A percentile compares a stretch with the other conserved stretches of the same genome.
These are phyloP conservation scores for Eupelmus urozonus DNA, from an alignment of 2,888 invertebrate genomes.

Conservation along the genomic window DNA sequence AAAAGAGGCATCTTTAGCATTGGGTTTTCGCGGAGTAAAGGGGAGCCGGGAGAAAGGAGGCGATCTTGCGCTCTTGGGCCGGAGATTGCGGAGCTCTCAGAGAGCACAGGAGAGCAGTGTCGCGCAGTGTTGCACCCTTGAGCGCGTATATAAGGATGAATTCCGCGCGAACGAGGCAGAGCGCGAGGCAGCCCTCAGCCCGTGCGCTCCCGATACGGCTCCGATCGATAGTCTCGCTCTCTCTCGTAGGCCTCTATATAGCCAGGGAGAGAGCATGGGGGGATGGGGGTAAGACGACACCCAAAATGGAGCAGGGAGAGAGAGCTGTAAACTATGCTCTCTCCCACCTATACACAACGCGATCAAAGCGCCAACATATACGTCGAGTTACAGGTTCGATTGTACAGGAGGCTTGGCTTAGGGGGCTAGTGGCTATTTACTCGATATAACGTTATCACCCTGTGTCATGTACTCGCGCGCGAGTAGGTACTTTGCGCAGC, in stretches of 20 bases:
- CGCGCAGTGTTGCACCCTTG: no score
- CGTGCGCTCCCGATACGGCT: no score
- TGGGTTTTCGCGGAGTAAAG: no score
- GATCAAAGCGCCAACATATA: conserved; percentile 12
- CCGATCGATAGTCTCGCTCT: no score
- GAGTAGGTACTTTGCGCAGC: conserved; percentile 6
- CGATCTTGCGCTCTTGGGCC: no score
- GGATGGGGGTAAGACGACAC: conserved; percentile 23
- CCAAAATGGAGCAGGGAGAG: conserved; percentile 8
- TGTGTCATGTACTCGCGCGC: conserved; percentile 9
- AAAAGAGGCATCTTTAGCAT: no score
- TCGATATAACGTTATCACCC: conserved; percentile 43
- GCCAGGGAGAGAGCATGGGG: not conserved
- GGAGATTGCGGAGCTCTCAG: no score
- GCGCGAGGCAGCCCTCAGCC: not conserved
- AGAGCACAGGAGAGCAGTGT: no score
- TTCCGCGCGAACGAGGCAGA: not conserved
- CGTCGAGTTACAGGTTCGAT: conserved; percentile 8
- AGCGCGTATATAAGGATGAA: no score
- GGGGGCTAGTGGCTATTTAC: conserved; percentile 25
- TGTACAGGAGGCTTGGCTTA: not conserved
- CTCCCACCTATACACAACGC: not conserved
- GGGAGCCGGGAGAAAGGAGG: no score
- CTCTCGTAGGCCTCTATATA: no score
- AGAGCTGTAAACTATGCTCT: conserved; percentile 19